These are phyloP conservation scores for Paracanthobrama guichenoti DNA, from an alignment of 2,113 vertebrate species.

Conservation along the genomic window DNA sequence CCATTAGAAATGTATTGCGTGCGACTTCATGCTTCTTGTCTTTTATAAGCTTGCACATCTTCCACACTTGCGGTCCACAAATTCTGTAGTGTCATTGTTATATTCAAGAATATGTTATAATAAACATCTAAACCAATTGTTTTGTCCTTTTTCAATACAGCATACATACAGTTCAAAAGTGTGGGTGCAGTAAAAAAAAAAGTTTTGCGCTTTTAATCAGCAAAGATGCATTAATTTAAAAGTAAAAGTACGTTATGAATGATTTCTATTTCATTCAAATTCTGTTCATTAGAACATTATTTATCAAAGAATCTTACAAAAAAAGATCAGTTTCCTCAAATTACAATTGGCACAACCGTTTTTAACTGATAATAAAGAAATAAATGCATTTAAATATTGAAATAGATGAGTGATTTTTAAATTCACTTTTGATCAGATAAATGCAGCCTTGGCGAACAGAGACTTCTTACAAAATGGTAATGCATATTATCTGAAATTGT, in stretches of 20 bases:
- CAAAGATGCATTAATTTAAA: not conserved
- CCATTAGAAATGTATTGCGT: not conserved
- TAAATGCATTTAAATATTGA: no score
- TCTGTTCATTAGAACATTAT: no score
- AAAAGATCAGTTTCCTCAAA: no score
- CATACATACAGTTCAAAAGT: not conserved
- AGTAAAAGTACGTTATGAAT: not conserved
- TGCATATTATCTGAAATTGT: not conserved
- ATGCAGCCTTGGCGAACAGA: no score
- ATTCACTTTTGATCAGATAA: no score
- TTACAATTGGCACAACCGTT: not conserved
- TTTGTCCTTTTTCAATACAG: not conserved
- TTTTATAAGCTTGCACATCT: not conserved
- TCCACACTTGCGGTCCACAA: not conserved
- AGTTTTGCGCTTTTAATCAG: not conserved
- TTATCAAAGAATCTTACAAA: no score
- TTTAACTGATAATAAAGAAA: not conserved
- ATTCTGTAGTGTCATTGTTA: not conserved
- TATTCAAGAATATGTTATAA: not conserved
- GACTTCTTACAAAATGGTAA: no score
- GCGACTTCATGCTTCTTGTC: not conserved
- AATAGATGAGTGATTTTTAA: no score
- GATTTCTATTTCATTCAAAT: not conserved
- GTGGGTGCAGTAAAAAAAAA: not conserved
- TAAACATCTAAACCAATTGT: slow-evolving; percentile 4